Evolutionary conservation across 2,113 vertebrate genomes (phyloP), one percentile per base, ranked within the genome.

Genomic region (Misgurnus anguillicaudatus): DNA sequence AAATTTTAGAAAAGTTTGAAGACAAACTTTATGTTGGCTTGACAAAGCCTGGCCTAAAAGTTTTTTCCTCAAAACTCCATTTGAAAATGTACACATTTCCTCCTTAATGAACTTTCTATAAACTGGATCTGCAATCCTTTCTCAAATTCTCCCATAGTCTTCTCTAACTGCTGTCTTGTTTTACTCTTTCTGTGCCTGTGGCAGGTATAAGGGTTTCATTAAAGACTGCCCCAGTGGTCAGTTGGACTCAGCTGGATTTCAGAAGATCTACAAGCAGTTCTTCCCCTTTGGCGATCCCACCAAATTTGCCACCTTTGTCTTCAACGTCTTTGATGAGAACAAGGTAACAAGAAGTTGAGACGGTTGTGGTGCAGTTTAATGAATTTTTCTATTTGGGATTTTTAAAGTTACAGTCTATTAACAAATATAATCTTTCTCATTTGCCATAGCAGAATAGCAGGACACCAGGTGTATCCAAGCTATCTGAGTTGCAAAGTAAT

Each of bases 221-320:
- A 96, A 96, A 85, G 95, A 96, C 82, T 96, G 95, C 48, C 95
- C 95, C 82, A 96, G 94, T 0, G 95, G 95, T 41, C 95, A 96
- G 89, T 90, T 96, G 47, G 95, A 96, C 0, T 92, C 94, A 0
- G 92, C 93, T 0, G 95, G 95, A 82, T 96, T 96, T 84, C 95
- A 96, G 88, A 96, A 95, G 89, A 96, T 96, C 90, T 96, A 96
- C 48, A 95, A 96, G 85, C 95, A 96, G 72, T 96, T 96, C 88
- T 96, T 96, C 84, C 95, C 95, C 0, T 96, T 96, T 0, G 95
- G 95, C 0, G 95, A 96, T 83, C 94, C 95, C 17, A 95, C 95
- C 51, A 96, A 96, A 82, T 96, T 96, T 0, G 95, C 95, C 78
- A 95, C 94, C 0, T 96, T 96, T 17, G 95, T 96, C 75, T 96